Base-by-base conservation (phyloP, 2,888 invertebrate species). In the Cenopis cana region DNA sequence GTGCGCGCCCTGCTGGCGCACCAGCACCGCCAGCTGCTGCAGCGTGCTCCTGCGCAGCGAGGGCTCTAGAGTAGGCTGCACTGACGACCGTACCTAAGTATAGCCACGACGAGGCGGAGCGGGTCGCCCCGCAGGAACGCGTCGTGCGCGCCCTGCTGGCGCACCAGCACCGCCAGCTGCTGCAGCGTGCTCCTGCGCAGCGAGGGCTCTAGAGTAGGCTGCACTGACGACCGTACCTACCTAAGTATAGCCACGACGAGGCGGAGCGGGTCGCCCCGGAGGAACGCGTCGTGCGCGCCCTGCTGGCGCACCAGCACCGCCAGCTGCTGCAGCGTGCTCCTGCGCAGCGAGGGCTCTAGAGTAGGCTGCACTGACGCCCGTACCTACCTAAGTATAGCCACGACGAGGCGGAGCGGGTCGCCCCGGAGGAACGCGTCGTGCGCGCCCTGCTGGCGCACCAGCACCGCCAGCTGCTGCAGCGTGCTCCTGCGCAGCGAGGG, bases 401-500 rank as follows among this genome's bases (percentile, higher is more conserved):
- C 41, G 41, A 20, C 12, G 56, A 38, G 38, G 5, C 36, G 57
- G 36, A 57, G 6, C 57, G 96, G 96, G 72, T 94, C 90, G 61
- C 91, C 87, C 61, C 94, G 92, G 18, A 96, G 72, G 79, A 96
- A 96, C 0, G 93, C 82, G 38, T 94, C 94, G 76, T 96, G 96
- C 46, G 95, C 79, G 18, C 94, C 93, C 50, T 89, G 90, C 77
- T 96, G 95, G 12, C 95, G 94, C 82, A 95, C 83, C 94, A 96
- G 94, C 0, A 96, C 95, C 29, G 95, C 94, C 20, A 96, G 86
- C 86, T 96, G 96, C 72, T 95, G 95, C 69, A 96, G 85, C 49
- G 96, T 95, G 60, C 95, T 95, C 76, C 95, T 94, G 9, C 95
- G 93, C 68, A 96, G 89, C n/a, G 95, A 94, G 1, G 96, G 95